Conservation (phyloP, 2,113 vertebrate species). For the Microcebus jonahi region DNA sequence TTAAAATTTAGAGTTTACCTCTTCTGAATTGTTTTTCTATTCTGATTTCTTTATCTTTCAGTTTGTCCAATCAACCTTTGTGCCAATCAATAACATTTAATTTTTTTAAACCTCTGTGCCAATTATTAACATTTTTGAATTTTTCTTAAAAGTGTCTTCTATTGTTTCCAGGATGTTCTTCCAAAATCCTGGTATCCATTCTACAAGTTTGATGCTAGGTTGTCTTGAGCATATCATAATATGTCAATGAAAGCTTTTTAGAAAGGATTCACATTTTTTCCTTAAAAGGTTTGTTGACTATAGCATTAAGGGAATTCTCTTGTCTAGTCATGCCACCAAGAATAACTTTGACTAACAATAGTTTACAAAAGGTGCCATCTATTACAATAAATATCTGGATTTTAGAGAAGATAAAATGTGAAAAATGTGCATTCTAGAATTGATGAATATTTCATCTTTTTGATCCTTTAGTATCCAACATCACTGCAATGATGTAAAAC, state of each 20-base stretch:
- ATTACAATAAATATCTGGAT: not conserved
- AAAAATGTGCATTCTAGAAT: not conserved
- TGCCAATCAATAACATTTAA: not conserved
- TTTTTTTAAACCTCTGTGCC: conserved; percentile 26
- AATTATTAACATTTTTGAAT: not conserved
- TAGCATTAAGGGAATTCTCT: not conserved
- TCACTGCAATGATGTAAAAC: not conserved
- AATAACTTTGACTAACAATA: not conserved
- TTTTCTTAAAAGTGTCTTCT: not conserved
- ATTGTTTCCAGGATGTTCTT: not conserved
- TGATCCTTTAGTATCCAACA: not conserved
- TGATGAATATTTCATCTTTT: not conserved
- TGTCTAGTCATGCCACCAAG: not conserved
- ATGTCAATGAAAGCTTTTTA: not conserved
- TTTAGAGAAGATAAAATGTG: conserved; percentile 1
- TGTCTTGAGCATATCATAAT: not conserved
- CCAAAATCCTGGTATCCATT: not conserved
- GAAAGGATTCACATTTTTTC: not conserved
- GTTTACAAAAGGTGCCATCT: not conserved
- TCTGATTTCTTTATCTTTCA: not conserved
- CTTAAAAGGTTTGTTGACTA: not conserved
- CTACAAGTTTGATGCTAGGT: not conserved
- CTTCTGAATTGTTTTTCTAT: not conserved
- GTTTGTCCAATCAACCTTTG: conserved; percentile 9
- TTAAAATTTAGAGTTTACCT: not conserved